Conservation (phyloP, 1,140 invertebrate species). For the Potamilus streckersoni region DNA sequence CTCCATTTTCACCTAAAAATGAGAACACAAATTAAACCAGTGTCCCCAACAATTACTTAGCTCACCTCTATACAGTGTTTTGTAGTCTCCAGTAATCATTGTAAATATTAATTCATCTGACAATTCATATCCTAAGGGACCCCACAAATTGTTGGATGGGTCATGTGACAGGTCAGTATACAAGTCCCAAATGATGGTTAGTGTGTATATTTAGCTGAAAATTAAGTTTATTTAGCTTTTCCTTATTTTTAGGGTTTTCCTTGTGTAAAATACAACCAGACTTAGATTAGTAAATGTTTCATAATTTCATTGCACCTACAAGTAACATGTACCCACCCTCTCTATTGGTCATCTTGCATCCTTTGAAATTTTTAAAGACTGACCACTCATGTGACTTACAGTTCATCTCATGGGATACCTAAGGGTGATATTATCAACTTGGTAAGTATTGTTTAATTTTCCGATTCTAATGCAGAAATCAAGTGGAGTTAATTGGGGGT, state of each 20-base stretch:
- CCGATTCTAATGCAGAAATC: neutral
- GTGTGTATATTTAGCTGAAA: too few relatives aligned
- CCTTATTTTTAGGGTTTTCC: neutral
- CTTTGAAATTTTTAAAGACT: too few relatives aligned
- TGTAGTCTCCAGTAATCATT: too few relatives aligned
- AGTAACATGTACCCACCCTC: neutral
- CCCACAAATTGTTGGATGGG: neutral
- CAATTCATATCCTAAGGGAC: too few relatives aligned
- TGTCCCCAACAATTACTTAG: too few relatives aligned
- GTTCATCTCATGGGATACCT: neutral
- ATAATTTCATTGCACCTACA: neutral
- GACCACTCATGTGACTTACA: too few relatives aligned
- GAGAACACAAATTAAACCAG: neutral
- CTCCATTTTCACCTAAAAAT: conserved; percentile 35
- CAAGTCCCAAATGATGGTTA: neutral
- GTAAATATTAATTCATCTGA: neutral
- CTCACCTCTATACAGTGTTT: too few relatives aligned
- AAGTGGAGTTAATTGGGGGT: neutral
- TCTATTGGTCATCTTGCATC: too few relatives aligned
- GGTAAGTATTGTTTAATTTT: neutral
- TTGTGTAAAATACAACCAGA: neutral
- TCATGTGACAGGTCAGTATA: neutral
- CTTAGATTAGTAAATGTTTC: neutral
- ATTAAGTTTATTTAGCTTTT: too few relatives aligned
- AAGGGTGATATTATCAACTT: neutral